phyloP scores from a whole-genome alignment of 2,797 vertebrate species.

The Lates japonicus region DNA sequence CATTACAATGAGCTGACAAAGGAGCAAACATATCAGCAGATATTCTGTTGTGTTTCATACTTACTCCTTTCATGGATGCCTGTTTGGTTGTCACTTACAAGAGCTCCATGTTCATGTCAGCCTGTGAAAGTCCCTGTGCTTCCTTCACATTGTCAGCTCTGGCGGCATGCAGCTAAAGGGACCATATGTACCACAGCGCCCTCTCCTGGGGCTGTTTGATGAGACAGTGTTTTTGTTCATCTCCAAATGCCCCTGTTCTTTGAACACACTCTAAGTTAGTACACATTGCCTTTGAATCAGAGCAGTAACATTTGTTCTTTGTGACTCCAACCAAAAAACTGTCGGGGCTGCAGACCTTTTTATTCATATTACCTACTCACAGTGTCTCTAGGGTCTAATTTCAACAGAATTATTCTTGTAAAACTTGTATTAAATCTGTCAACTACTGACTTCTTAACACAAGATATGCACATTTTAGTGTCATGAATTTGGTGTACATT shows the following conservation, averaged over 20 bases:
- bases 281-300: neutral
- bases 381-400: too few species aligned
- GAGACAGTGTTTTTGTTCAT: neutral
- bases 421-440: too few species aligned
- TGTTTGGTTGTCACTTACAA: neutral
- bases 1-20: neutral
- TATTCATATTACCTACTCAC: too few species aligned
- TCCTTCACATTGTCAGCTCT: neutral
- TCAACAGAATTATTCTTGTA: too few species aligned
- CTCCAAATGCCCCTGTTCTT: neutral
- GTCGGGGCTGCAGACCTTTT: too few species aligned
- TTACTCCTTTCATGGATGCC: neutral
- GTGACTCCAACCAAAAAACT: neutral
- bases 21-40: neutral
- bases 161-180: neutral
- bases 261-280: neutral
- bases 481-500: too few species aligned
- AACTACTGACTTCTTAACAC: too few species aligned
- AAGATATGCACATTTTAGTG: too few species aligned
- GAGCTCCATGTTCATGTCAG: neutral
- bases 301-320: neutral
- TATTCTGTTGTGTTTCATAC: neutral
- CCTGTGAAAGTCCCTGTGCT: neutral
- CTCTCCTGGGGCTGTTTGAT: slow-evolving; percentile 23
- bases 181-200: slow-evolving; percentile 19